A percentile compares a stretch with the other conserved stretches of the same genome.
Conservation (phyloP, 2,797 vertebrate genomes). For the Monodelphis domestica region DNA sequence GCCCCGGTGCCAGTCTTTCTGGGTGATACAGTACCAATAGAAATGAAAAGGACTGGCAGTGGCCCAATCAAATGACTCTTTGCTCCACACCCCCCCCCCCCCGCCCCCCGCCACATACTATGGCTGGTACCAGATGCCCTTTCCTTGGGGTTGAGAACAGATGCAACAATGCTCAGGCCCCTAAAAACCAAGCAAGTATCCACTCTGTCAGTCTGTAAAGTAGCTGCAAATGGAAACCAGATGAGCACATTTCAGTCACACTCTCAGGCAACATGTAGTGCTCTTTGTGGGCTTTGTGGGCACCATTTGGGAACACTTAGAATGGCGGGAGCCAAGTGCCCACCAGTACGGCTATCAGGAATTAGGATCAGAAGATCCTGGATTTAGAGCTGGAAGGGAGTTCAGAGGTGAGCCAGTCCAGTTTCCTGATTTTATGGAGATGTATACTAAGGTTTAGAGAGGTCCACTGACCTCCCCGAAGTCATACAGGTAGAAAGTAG, state of each 20-base stretch:
- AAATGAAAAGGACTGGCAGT: slow-evolving; percentile 31
- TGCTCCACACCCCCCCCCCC: slow-evolving; percentile 40
- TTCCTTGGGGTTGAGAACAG: slow-evolving; percentile 48
- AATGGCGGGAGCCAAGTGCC: background rate
- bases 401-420: background rate
- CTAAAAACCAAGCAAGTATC: slow-evolving; percentile 53
- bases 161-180: slow-evolving; percentile 51
- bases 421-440: background rate
- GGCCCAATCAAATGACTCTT: slow-evolving; percentile 19
- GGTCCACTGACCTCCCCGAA: no score
- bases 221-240: slow-evolving; percentile 69
- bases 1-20: background rate
- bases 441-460: background rate
- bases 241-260: slow-evolving; percentile 3
- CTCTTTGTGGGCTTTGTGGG: background rate
- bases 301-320: background rate
- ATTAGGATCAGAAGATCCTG: background rate
- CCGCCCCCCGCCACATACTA: slow-evolving; percentile 1
- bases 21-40: background rate
- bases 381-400: background rate
- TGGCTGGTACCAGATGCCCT: slow-evolving; percentile 38
- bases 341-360: background rate
- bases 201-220: slow-evolving; percentile 63
- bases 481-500: no score
- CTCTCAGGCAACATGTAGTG: background rate